Evolutionary conservation across 2,113 vertebrate genomes (phyloP).

Genomic region (Gnathonemus echidnorhynchus): DNA sequence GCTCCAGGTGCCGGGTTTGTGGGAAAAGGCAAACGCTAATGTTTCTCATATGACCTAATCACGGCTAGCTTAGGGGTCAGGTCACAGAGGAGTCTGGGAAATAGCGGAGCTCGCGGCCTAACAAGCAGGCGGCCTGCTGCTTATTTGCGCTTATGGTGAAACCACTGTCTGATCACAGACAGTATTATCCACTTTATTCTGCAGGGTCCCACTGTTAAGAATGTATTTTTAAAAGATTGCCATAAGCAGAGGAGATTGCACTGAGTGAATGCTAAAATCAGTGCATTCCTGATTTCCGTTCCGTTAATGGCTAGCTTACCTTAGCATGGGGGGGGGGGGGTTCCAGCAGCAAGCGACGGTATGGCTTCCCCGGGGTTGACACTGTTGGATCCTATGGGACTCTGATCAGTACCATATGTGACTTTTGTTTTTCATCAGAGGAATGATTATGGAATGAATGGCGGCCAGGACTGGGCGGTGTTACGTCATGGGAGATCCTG

Average conservation of each 20-base stretch:
- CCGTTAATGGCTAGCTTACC: neutral
- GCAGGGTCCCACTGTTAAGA: no score
- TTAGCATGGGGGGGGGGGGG: neutral
- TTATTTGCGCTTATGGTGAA: neutral
- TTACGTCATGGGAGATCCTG: neutral
- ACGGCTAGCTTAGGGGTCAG: conserved; percentile 46
- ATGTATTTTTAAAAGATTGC: neutral
- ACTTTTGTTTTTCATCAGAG: neutral
- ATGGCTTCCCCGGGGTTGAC: neutral
- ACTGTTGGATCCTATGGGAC: neutral
- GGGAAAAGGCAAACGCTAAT: conserved; percentile 47
- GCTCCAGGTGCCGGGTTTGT: conserved; percentile 44
- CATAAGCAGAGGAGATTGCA: neutral
- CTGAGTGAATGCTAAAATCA: neutral
- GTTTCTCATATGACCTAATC: conserved; percentile 60
- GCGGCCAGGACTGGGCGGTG: neutral
- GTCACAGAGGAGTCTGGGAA: conserved; percentile 43
- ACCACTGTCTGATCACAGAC: conserved; percentile 8
- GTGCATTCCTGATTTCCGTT: neutral
- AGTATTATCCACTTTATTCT: neutral
- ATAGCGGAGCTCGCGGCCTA: conserved; percentile 38
- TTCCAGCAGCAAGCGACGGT: neutral
- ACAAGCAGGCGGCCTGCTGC: neutral
- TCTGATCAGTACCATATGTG: neutral
- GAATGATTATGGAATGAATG: neutral